Evolutionary conservation across 2,113 vertebrate genomes (phyloP).

Genomic region (Spea multiplicata): DNA sequence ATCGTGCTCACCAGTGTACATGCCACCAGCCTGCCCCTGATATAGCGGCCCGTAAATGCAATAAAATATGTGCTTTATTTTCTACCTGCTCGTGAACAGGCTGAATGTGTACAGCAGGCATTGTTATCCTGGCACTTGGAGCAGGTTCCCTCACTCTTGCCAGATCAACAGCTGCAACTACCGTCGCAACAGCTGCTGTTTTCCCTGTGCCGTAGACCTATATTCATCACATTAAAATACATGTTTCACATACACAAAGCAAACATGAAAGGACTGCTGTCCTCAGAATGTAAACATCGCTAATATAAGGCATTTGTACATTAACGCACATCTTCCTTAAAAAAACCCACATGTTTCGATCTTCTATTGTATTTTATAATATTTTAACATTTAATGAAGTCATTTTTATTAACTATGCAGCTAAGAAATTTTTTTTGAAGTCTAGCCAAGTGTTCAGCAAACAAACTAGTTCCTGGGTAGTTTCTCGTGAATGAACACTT

Average conservation of each 20-base stretch:
- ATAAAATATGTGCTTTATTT: slow-evolving; percentile 38
- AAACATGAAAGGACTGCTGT: slow-evolving; percentile 2
- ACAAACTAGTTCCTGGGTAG: no score
- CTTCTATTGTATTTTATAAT: no score
- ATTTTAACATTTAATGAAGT: no score
- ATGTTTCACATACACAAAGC: slow-evolving; percentile 49
- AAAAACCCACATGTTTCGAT: no score
- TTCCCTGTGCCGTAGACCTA: slow-evolving; percentile 74
- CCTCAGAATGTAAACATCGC: no score
- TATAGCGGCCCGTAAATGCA: slow-evolving; percentile 27
- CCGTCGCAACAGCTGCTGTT: slow-evolving; percentile 78
- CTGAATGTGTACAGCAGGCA: slow-evolving; percentile 65
- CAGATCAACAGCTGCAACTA: slow-evolving; percentile 86
- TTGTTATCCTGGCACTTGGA: slow-evolving; percentile 68
- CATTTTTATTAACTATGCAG: no score
- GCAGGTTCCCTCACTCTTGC: slow-evolving; percentile 78
- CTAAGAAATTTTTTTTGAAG: no score
- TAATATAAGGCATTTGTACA: no score
- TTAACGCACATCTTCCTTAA: no score
- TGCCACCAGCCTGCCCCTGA: slow-evolving; percentile 31
- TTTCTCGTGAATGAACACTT: no score
- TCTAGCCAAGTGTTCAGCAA: no score
- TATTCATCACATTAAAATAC: slow-evolving; percentile 56
- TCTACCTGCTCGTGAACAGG: slow-evolving; percentile 77
- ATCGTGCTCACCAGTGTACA: background rate